A percentile compares a stretch with the other conserved stretches of the same genome.
phyloP scores from a whole-genome alignment of 1,140 invertebrate genomes.

The Eupeodes corollae region DNA sequence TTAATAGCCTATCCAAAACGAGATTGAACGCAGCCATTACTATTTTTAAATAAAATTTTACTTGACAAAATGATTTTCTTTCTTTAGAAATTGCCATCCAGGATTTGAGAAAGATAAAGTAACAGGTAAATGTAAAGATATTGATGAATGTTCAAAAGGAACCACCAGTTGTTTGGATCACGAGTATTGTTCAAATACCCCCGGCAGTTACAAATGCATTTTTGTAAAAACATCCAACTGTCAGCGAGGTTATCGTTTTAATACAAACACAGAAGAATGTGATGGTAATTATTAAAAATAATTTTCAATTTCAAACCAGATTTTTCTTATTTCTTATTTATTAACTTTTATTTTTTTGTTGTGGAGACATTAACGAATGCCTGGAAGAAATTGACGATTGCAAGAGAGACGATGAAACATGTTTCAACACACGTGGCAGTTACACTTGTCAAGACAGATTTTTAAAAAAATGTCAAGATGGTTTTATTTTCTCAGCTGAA shows the following conservation, averaged over 20 bases:
- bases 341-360: slow-evolving; percentile 8
- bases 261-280: slow-evolving; percentile 14
- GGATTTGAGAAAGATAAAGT: slow-evolving; percentile 14
- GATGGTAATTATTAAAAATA: slow-evolving; percentile 10
- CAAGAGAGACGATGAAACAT: background rate
- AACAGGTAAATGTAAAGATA: slow-evolving; percentile 37
- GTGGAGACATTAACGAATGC: slow-evolving; percentile 58
- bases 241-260: slow-evolving; percentile 13
- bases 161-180: slow-evolving; percentile 44
- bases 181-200: slow-evolving; percentile 28
- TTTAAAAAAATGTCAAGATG: background rate
- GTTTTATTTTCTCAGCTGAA: slow-evolving; percentile 40
- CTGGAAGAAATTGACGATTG: slow-evolving; percentile 49
- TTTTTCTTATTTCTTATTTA: too few species aligned
- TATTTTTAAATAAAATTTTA: too few species aligned
- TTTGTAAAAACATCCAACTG: slow-evolving; percentile 15
- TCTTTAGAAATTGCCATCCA: slow-evolving; percentile 4
- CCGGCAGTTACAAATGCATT: slow-evolving; percentile 24
- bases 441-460: background rate
- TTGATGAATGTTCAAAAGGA: slow-evolving; percentile 56
- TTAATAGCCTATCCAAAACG: too few species aligned
- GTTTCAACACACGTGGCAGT: background rate
- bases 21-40: too few species aligned
- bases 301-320: too few species aligned
- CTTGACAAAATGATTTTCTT: too few species aligned